Evolutionary conservation across 1,140 invertebrate genomes (phyloP), one percentile per base, ranked within the genome.

Genomic region (Sycophila sp.): DNA sequence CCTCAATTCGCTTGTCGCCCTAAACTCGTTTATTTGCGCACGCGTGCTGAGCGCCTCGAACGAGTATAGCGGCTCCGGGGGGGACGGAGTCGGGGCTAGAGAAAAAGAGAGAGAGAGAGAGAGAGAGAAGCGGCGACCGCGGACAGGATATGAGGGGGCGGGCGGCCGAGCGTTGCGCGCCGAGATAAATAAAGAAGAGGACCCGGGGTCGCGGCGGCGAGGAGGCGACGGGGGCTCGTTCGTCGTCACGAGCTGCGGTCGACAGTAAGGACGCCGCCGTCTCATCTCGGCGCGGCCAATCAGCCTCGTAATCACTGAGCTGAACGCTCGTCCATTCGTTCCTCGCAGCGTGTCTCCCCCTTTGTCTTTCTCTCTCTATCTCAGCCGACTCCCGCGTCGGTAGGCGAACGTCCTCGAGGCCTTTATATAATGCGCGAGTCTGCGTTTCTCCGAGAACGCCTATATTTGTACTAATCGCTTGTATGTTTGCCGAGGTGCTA

Each of bases 221-320:
- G 4, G 17, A 8, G 15, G 17, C 34, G 22, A 28, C 55, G 15
- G 32, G 45, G 75, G 71, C 72, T 58, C 69, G 69, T 72, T 78
- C 74, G 75, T 79, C 75, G 75, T 77, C 77, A 73, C 75, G 75
- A 76, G 75, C 76, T 78, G 76, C 75, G 78, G 76, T 78, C 77
- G 74, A 73, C 74, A 72, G 70, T 75, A 73, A 74, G 76, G 75
- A 76, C 67, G 75, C 76, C 78, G 78, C 76, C 76, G 78, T 78
- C 74, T 78, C 77, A 78, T 80, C 77, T 76, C 72, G 49, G 72
- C 72, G 73, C 78, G 76, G 77, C 78, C 77, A 77, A 78, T 77
- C 77, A 77, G 75, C 69, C 73, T 73, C 73, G 75, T 80, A 78
- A 80, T 78, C 77, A 78, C 78, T 76, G 77, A 75, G 78, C 76